Evolutionary conservation across 2,113 vertebrate genomes (phyloP).

Genomic region (Pelusios castaneus): DNA sequence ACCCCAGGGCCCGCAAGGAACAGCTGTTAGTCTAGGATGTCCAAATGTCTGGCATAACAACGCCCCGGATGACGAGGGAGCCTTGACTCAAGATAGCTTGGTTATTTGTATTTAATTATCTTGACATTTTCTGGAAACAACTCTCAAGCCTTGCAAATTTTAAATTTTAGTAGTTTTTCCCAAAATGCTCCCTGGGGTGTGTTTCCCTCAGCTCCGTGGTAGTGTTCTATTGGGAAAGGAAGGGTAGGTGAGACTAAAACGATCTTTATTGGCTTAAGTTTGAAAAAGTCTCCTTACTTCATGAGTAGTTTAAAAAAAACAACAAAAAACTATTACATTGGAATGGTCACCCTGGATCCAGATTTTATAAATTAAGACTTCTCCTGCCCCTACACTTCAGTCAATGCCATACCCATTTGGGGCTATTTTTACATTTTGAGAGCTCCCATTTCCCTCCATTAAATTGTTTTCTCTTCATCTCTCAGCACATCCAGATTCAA

Average conservation of each 20-base stretch:
- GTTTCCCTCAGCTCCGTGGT: background rate
- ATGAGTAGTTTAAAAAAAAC: background rate
- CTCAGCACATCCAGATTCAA: background rate
- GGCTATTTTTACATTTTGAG: background rate
- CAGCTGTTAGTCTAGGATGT: conserved; percentile 34
- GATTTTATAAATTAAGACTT: background rate
- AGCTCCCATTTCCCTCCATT: background rate
- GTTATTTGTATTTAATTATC: background rate
- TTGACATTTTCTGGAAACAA: accelerated
- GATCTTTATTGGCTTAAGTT: background rate
- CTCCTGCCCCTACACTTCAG: background rate
- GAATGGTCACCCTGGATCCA: accelerated
- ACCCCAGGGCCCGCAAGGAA: background rate
- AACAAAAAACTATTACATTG: background rate
- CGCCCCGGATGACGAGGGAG: accelerated
- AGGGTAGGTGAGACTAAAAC: background rate
- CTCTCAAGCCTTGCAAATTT: background rate
- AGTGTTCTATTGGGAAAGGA: background rate
- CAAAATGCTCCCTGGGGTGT: background rate
- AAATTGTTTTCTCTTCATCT: accelerated
- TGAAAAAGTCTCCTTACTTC: background rate
- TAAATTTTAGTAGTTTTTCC: accelerated
- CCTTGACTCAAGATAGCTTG: background rate
- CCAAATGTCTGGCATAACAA: background rate
- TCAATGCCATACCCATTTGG: background rate